A percentile compares a stretch with the other conserved stretches of the same genome.
phyloP scores from a whole-genome alignment of 2,888 invertebrate genomes.

The Girardia tigrina region DNA sequence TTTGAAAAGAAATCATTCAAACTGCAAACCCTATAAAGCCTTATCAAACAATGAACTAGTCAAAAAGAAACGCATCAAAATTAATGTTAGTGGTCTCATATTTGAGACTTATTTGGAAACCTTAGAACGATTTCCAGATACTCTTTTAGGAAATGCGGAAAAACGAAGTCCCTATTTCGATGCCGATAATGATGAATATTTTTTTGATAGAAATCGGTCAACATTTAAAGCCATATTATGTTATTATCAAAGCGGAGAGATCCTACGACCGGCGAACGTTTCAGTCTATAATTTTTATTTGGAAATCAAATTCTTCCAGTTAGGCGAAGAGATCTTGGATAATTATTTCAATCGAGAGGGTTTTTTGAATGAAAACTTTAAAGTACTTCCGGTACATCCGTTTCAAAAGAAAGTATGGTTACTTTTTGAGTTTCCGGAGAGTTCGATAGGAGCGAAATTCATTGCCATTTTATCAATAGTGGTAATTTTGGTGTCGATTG shows the following conservation, averaged over 20 bases:
- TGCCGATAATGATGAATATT: slow-evolving; percentile 45
- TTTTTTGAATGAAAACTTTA: slow-evolving; percentile 44
- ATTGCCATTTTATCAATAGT: slow-evolving; percentile 47
- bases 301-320: slow-evolving; percentile 48
- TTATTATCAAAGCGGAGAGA: slow-evolving; percentile 47
- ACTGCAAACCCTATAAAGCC: too few species aligned
- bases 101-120: slow-evolving; percentile 46
- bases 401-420: slow-evolving; percentile 46
- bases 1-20: too few species aligned
- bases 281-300: slow-evolving; percentile 48
- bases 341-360: slow-evolving; percentile 47
- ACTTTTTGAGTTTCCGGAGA: slow-evolving; percentile 50
- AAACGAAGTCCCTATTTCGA: slow-evolving; percentile 47
- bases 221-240: slow-evolving; percentile 50
- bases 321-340: slow-evolving; percentile 46
- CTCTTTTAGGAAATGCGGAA: slow-evolving; percentile 47
- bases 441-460: slow-evolving; percentile 45
- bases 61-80: too few species aligned
- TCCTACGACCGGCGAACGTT: slow-evolving; percentile 46
- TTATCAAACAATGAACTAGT: too few species aligned
- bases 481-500: slow-evolving; percentile 47
- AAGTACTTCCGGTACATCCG: slow-evolving; percentile 44
- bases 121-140: slow-evolving; percentile 46
- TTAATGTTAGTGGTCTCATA: slow-evolving; percentile 49
- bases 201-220: slow-evolving; percentile 49